A percentile compares a stretch with the other conserved stretches of the same genome.
Evolutionary conservation across 2,113 vertebrate species (phyloP).

Genomic region (Rhinoderma darwinii): DNA sequence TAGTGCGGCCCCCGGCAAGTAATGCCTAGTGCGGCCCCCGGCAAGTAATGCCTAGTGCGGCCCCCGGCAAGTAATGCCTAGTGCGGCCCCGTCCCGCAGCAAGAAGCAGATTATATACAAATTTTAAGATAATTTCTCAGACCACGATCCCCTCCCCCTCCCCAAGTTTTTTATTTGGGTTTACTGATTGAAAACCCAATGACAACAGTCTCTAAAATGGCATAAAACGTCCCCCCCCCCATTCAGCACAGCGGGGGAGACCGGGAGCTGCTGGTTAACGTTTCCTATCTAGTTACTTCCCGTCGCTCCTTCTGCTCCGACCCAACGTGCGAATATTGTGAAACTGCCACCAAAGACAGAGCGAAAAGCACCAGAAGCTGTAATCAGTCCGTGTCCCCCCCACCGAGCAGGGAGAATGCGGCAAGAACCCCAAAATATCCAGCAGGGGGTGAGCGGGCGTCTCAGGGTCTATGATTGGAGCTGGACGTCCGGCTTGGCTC

Average conservation of each 20-base stretch:
- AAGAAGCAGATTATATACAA: conserved; percentile 25
- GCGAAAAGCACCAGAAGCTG: conserved; percentile 8
- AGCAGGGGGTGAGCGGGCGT: not conserved
- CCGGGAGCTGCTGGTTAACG: conserved; percentile 16
- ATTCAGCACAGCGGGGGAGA: not conserved
- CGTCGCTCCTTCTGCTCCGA: not conserved
- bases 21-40: too few species aligned
- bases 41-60: too few species aligned
- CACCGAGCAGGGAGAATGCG: conserved; percentile 17
- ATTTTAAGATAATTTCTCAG: not conserved
- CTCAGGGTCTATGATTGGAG: conserved; percentile 24
- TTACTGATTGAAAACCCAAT: not conserved
- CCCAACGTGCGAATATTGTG: not conserved
- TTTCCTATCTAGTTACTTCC: not conserved
- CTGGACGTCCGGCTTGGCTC: not conserved
- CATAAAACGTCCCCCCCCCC: not conserved
- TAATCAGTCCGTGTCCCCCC: conserved; percentile 20
- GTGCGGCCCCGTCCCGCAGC: too few species aligned
- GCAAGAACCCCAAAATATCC: not conserved
- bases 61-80: too few species aligned
- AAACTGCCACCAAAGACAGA: conserved; percentile 20
- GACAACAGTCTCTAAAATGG: conserved; percentile 11
- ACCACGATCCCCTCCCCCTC: not conserved
- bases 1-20: too few species aligned
- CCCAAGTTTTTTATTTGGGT: not conserved